A percentile compares a stretch with the other conserved stretches of the same genome.
Conservation (phyloP, 53 echinoderm and acorn worm genomes). For the Glandiceps talaboti region DNA sequence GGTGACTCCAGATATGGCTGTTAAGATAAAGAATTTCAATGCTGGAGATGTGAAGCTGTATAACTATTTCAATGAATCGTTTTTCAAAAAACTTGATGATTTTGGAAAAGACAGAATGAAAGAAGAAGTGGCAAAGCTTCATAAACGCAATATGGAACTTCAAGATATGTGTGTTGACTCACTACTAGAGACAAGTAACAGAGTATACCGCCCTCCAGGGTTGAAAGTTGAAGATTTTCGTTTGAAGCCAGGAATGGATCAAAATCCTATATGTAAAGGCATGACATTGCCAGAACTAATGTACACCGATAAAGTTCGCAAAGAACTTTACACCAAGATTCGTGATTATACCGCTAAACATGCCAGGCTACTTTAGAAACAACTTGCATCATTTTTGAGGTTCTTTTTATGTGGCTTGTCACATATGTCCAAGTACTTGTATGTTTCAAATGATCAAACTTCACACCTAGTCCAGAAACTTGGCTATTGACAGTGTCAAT, state of each 20-base stretch:
- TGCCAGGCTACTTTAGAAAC: not conserved
- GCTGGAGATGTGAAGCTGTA: constrained; percentile 61
- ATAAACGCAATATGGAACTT: constrained; percentile 29
- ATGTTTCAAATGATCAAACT: too few species aligned
- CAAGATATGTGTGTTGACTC: constrained; percentile 39
- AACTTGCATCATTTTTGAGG: too few species aligned
- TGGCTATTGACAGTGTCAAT: too few species aligned
- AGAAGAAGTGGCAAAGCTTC: constrained; percentile 38
- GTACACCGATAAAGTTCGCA: constrained; percentile 42
- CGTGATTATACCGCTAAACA: not conserved
- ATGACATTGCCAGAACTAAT: constrained; percentile 64
- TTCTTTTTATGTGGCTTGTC: too few species aligned
- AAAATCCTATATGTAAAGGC: constrained; percentile 29
- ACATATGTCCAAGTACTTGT: too few species aligned
- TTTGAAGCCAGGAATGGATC: constrained; percentile 28
- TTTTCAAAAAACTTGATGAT: constrained; percentile 48
- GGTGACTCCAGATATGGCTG: constrained; percentile 17
- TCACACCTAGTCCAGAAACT: too few species aligned
- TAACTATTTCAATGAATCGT: constrained; percentile 49
- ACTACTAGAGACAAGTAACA: constrained; percentile 25
- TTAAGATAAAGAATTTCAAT: constrained; percentile 54
- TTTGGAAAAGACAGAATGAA: constrained; percentile 76
- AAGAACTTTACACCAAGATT: constrained; percentile 15
- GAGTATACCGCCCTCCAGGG: constrained; percentile 61
- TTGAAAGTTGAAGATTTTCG: constrained; percentile 56